Base-by-base conservation (phyloP, 2,888 invertebrate genomes). In the Sthenelais limicola region DNA sequence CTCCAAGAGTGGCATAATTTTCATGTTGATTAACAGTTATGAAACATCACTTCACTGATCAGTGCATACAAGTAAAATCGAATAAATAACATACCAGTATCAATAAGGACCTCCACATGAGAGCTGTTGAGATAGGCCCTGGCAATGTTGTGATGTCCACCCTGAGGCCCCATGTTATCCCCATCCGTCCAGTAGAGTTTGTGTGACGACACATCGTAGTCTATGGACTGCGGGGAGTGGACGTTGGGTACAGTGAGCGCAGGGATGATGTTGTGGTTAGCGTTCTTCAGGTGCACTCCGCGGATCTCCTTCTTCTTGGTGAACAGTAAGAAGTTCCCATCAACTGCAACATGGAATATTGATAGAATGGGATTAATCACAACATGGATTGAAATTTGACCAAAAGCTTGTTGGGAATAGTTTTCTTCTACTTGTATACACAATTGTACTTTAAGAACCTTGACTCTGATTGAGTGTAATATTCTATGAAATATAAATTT, bases 121-220 rank as follows among this genome's bases (percentile, higher is more conserved):
- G 92, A 92, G 74, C 91, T 91, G 38, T 92, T 91, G 68, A 68
- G 68, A 32, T 68, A 51, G 68, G 68, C 68, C 51, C 68, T 35
- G 51, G 51, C 51, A 26, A 68, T 51, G 68, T 48, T 28, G 32
- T 48, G 48, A 26, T 68, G 68, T 32, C 30, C 35, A 48, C 35
- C 48, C 3, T 52, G 35, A 5, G 68, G 68, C 7, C 51, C n/a
- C 51, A 30, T 90, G 4, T 78, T 79, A 83, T 92, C 92, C 9
- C 91, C 90, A 86, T 94, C 94, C 0, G 93, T 91, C 94, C 94
- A 95, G 89, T 92, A 94, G 72, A 95, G 89, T 69, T 91, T 90
- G 78, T 91, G 91, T 76, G 91, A 91, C 69, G 18, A n/a, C 2
- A 43, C 56, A 52, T 77, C 71, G 83, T 91, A 92, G 82, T 93